These are phyloP conservation scores for Sylvia borin DNA, from an alignment of 2,797 vertebrate species.

Conservation along the genomic window DNA sequence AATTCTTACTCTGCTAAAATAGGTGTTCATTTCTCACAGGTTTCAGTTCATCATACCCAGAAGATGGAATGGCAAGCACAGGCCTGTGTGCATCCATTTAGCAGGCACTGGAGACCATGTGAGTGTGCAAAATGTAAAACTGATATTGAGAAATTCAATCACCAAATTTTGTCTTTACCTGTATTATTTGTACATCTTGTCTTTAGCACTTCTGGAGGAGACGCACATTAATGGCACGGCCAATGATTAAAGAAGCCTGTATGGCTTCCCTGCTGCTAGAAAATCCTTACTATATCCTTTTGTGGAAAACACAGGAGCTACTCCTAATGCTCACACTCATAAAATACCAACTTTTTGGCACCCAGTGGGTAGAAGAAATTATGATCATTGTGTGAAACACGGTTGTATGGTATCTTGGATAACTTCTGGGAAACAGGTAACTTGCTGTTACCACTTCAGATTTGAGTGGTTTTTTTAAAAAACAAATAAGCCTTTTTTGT, in stretches of 20 bases:
- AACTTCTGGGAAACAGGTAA: not conserved
- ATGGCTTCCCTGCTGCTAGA: conserved; percentile 96
- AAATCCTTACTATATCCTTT: conserved; percentile 99
- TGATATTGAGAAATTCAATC: not conserved
- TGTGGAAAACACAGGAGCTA: not conserved
- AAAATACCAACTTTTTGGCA: not conserved
- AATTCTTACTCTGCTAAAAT: not conserved
- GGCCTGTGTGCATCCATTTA: conserved; percentile 94
- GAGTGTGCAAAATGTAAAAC: conserved; percentile 58
- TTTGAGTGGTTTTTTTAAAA: not conserved
- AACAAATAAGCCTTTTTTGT: not conserved
- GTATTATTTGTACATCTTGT: not conserved
- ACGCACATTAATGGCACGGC: conserved; percentile 92
- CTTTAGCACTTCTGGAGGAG: conserved; percentile 93
- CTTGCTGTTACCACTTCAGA: not conserved
- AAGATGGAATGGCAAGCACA: conserved; percentile 87
- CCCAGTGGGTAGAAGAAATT: not conserved
- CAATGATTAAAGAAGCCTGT: conserved; percentile 96
- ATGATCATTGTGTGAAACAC: not conserved
- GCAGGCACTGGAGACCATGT: conserved; percentile 98
- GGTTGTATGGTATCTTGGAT: not conserved
- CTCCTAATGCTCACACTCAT: not conserved
- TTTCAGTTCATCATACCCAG: conserved; percentile 96
- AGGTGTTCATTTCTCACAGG: conserved; percentile 65
- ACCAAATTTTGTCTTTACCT: not conserved